These are phyloP conservation scores for Ginglymostoma cirratum DNA, from an alignment of 2,113 vertebrate species.

Conservation along the genomic window DNA sequence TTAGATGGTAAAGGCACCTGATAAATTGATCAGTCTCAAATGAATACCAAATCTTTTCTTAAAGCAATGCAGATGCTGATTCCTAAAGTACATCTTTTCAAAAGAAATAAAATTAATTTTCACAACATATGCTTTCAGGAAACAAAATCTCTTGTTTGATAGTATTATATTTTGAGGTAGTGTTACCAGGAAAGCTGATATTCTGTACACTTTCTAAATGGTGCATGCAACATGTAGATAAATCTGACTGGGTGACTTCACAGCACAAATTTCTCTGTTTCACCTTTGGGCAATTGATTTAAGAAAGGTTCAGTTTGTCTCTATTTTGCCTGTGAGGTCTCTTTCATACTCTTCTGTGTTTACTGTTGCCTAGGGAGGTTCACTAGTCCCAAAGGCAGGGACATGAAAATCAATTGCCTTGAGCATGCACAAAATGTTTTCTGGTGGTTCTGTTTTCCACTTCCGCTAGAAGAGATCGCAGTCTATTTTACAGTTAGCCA, in stretches of 20 bases:
- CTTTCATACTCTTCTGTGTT: background rate
- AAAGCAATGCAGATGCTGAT: background rate
- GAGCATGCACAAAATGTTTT: background rate
- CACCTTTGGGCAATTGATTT: background rate
- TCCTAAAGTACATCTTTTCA: background rate
- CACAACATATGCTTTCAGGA: background rate
- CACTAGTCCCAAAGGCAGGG: background rate
- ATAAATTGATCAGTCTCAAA: background rate
- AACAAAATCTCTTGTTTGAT: background rate
- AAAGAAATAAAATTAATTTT: background rate
- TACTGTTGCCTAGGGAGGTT: background rate
- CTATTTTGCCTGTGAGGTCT: background rate
- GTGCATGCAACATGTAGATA: background rate
- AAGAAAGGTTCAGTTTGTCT: background rate
- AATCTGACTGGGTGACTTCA: background rate
- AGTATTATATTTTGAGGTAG: background rate
- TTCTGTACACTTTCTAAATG: background rate
- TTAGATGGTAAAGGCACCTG: background rate
- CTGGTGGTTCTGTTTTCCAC: background rate
- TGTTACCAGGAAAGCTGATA: background rate
- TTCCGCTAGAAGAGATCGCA: background rate
- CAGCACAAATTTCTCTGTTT: background rate
- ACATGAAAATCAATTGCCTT: background rate
- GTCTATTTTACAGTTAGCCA: background rate
- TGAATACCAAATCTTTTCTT: background rate